A percentile compares a stretch with the other conserved stretches of the same genome.
Evolutionary conservation across 2,888 invertebrate genomes (phyloP).

Genomic region (Iphiclides podalirius): DNA sequence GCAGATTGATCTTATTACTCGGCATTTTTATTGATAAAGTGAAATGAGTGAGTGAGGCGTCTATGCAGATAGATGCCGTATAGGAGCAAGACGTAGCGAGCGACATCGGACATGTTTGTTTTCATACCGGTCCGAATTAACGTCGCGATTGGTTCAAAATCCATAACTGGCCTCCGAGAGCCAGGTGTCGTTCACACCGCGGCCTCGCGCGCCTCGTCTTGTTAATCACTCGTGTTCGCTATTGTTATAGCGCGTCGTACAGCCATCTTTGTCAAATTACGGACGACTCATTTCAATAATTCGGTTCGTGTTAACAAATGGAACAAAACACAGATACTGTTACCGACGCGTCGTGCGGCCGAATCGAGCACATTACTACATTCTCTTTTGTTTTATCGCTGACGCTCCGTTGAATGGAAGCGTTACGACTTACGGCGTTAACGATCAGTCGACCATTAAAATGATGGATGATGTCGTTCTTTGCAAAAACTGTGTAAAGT

Average conservation of each 20-base stretch:
- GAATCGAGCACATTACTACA: slow-evolving; percentile 61
- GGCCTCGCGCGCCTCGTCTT: slow-evolving; percentile 79
- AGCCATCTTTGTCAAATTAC: slow-evolving; percentile 80
- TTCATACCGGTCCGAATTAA: slow-evolving; percentile 79
- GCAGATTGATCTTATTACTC: slow-evolving; percentile 42
- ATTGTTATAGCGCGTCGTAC: slow-evolving; percentile 76
- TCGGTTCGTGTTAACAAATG: slow-evolving; percentile 60
- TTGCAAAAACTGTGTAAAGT: slow-evolving; percentile 73
- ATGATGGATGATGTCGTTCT: slow-evolving; percentile 74
- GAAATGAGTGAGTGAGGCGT: slow-evolving; percentile 51
- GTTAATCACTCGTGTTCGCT: slow-evolving; percentile 78
- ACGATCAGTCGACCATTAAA: slow-evolving; percentile 74
- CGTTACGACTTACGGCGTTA: slow-evolving; percentile 68
- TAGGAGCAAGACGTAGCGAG: slow-evolving; percentile 55
- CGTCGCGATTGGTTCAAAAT: slow-evolving; percentile 79
- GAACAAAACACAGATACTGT: slow-evolving; percentile 55
- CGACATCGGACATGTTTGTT: slow-evolving; percentile 70
- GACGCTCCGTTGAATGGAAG: slow-evolving; percentile 75
- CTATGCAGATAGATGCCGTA: slow-evolving; percentile 48
- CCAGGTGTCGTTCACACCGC: slow-evolving; percentile 81
- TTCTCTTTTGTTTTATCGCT: slow-evolving; percentile 76
- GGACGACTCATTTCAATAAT: slow-evolving; percentile 68
- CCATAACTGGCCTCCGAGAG: slow-evolving; percentile 79
- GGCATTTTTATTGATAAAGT: slow-evolving; percentile 57
- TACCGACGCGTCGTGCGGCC: slow-evolving; percentile 55